Conservation (phyloP, 2,113 vertebrate genomes). For the Platichthys flesus region DNA sequence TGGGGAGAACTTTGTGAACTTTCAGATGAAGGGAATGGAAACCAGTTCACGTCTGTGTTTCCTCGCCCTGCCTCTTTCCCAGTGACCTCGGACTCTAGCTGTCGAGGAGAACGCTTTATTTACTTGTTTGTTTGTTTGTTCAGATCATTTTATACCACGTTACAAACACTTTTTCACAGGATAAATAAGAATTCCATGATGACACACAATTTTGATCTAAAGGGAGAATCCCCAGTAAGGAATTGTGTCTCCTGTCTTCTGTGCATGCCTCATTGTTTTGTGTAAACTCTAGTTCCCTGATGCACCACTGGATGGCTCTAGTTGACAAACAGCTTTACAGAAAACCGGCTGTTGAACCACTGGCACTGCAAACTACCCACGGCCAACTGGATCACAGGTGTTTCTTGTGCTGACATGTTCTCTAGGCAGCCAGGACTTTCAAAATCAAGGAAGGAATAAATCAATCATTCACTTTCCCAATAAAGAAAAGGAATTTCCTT, state of each 20-base stretch:
- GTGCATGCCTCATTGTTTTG: neutral
- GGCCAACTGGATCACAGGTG: neutral
- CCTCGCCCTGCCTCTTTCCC: too few relatives aligned
- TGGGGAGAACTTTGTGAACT: too few relatives aligned
- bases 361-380: neutral
- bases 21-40: too few relatives aligned
- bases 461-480: neutral
- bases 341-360: neutral
- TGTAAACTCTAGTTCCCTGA: slow-evolving; percentile 38
- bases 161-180: too few relatives aligned
- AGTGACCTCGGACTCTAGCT: too few relatives aligned
- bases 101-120: too few relatives aligned
- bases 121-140: too few relatives aligned
- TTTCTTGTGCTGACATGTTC: neutral
- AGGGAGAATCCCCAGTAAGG: neutral
- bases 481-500: too few relatives aligned
- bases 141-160: too few relatives aligned
- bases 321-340: slow-evolving; percentile 49
- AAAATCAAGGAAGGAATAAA: neutral
- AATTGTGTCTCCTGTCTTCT: neutral
- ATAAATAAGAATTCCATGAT: too few relatives aligned
- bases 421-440: neutral
- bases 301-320: slow-evolving; percentile 78
- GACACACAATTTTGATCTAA: neutral
- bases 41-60: too few relatives aligned